Base-by-base conservation (phyloP, 2,888 invertebrate species). In the Dichetophora obliterata region DNA sequence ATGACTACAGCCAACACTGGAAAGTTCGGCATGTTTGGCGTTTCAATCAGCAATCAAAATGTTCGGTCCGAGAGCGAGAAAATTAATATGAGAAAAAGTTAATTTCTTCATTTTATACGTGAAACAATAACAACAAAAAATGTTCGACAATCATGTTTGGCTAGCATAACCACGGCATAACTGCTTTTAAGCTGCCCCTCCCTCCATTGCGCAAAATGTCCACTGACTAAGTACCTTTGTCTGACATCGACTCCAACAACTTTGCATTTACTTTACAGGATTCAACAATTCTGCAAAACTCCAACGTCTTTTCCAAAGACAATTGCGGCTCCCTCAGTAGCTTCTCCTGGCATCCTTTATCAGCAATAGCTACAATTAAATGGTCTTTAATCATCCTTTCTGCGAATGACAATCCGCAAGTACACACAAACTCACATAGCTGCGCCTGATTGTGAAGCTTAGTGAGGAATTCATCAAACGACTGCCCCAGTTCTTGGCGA, bases 391-490 rank as follows among this genome's bases (percentile, higher is more conserved):
- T 52, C 52, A 52, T 52, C n/a, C 52, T 52, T 16, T 52, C 52
- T 1, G 5, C 5, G n/a, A n/a, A 52, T 52, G 52, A 52, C 5
- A 52, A 16, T 52, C 52, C 52, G 6, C 52, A 52, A 1, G 52
- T 52, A n/a, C 52, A 52, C 52, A 57, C 57, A 43, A 43, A 68
- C 48, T 75, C 68, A 14, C 75, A 75, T 6, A 57, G 66, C 68
- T 75, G 65, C 43, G 57, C 68, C n/a, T 75, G 75, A n/a, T 43
- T 75, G 54, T 48, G 57, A 57, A 75, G 57, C n/a, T 34, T 68
- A 16, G 57, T 75, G 27, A 66, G 27, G n/a, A 75, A 75, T n/a
- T 75, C 68, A 57, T 43, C 66, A 75, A 75, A 75, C 37, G 75
- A 54, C 75, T 75, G 68, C 65, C 68, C 68, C 6, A 59, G 24